A percentile compares a stretch with the other conserved stretches of the same genome.
Conservation (phyloP, 2,888 invertebrate genomes). For the Cryptocephalus moraei region DNA sequence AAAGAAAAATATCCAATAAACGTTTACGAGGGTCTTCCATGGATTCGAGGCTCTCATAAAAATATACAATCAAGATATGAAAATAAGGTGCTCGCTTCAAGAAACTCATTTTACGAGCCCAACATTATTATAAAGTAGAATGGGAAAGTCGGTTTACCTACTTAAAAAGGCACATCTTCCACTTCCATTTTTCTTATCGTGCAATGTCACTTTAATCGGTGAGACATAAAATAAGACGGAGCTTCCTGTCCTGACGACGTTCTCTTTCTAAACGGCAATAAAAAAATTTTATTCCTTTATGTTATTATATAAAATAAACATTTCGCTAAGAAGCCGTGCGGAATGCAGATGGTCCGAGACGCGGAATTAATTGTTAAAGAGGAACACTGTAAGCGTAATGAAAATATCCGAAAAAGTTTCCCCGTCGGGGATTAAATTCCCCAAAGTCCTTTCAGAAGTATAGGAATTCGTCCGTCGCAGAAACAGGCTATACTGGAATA, state of each 20-base stretch:
- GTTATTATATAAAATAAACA: background rate
- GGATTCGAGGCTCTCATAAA: background rate
- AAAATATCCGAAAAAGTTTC: no score
- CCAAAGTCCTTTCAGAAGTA: no score
- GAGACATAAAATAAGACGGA: no score
- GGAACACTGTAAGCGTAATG: no score
- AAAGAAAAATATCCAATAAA: no score
- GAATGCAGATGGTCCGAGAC: background rate
- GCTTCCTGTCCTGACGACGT: background rate
- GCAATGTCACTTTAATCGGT: background rate
- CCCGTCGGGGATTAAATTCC: no score
- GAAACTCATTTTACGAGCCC: background rate
- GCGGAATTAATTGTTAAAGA: background rate
- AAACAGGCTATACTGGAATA: no score
- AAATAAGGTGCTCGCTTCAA: background rate
- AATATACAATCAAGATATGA: slow-evolving; percentile 1
- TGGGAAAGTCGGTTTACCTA: background rate
- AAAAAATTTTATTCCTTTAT: background rate
- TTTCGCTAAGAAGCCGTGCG: background rate
- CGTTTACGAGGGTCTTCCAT: no score
- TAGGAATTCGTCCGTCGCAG: no score
- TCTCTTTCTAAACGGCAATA: background rate
- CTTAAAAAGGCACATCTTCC: background rate
- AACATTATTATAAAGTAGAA: background rate
- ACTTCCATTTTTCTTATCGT: slow-evolving; percentile 1